Base-by-base conservation (phyloP, 2,888 invertebrate genomes). In the Agrypnus murinus region DNA sequence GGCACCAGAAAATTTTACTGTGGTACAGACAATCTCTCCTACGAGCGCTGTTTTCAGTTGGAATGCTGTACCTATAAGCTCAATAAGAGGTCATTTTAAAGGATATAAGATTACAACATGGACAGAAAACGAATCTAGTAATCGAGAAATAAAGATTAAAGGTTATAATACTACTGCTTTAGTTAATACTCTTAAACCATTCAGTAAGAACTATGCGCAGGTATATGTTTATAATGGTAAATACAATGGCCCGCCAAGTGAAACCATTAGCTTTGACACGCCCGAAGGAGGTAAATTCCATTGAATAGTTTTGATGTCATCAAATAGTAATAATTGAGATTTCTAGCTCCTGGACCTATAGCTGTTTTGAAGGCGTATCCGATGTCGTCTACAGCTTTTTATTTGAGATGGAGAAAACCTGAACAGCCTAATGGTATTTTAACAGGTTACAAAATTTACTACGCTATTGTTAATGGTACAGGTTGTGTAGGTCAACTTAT, bases 51-150 rank as follows among this genome's bases (percentile, higher is more conserved):
- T 93, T 32, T 90, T 99, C 64, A 91, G 91, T 77, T 99, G 99
- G 99, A 91, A 92, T 81, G 92, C 95, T 0, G 97, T 98, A 0
- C 87, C 92, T 31, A 87, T 91, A 0, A 92, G 92, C 25, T 92
- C 94, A 0, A 91, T 99, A 0, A 90, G 93, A 34, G 99, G 98
- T 7, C 95, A 96, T 85, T 96, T 98, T 86, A 94, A 93, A 79
- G 98, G 98, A 1, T 99, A 99, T 86, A 96, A 96, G 89, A 95
- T 99, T 70, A 95, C 96, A 85, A 97, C 95, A 8, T 98, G 98
- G 97, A 94, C 93, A 1, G 94, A 94, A 58, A 89, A 88, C 38
- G 75, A 75, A 57, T 72, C 7, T 25, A 74, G 74, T 7, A 66
- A 73, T 38, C 69, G 73, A 7, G 95, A 96, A 85, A 91, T 92